A percentile compares a stretch with the other conserved stretches of the same genome.
Evolutionary conservation across 2,797 vertebrate genomes (phyloP).

Genomic region (Thunnus albacares): DNA sequence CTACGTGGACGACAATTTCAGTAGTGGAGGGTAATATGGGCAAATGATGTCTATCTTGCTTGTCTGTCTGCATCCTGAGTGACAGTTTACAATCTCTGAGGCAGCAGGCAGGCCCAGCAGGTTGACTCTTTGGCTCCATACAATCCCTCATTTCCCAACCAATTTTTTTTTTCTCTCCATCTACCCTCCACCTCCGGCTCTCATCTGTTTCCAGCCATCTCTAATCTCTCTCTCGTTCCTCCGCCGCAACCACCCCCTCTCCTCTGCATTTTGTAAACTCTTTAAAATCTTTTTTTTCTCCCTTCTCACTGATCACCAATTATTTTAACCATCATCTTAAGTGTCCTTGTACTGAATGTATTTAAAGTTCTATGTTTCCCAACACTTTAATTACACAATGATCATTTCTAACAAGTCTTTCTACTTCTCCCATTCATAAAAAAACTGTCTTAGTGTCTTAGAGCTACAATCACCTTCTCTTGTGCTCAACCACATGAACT

Average conservation of each 20-base stretch:
- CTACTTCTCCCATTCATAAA: conserved; percentile 11
- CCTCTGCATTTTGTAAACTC: conserved; percentile 33
- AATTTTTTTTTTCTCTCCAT: conserved; percentile 44
- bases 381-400: conserved; percentile 1
- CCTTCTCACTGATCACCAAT: not conserved
- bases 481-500: conserved; percentile 31
- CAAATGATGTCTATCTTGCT: conserved; percentile 79
- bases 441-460: conserved; percentile 15
- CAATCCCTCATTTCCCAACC: conserved; percentile 73
- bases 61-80: conserved; percentile 82
- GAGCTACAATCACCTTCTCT: conserved; percentile 7
- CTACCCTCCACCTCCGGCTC: conserved; percentile 50
- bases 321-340: conserved; percentile 15
- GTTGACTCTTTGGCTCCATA: conserved; percentile 65
- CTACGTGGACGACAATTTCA: conserved; percentile 59
- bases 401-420: conserved; percentile 17
- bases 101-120: conserved; percentile 79
- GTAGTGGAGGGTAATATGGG: conserved; percentile 69
- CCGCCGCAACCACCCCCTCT: conserved; percentile 10
- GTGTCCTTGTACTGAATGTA: not conserved
- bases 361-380: not conserved
- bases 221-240: conserved; percentile 49
- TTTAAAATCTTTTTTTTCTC: not conserved
- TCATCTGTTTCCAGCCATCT: conserved; percentile 63
- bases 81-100: conserved; percentile 83